These are phyloP conservation scores for Stercorarius parasiticus DNA, from an alignment of 2,113 vertebrate species.

Conservation along the genomic window DNA sequence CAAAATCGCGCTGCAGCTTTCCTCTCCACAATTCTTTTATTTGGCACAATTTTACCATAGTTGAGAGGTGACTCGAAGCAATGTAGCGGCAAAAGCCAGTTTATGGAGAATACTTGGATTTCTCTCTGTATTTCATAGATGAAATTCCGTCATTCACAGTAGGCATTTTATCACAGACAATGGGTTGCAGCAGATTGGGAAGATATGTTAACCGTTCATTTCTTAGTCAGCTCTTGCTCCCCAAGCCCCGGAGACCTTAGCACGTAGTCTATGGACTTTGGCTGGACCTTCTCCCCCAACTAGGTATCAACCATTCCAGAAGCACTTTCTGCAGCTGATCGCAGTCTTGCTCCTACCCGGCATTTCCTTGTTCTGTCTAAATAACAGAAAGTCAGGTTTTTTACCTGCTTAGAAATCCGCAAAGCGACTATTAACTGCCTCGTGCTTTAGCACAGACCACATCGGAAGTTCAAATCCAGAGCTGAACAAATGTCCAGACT, in stretches of 20 bases:
- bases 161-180: background rate
- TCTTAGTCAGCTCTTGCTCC: background rate
- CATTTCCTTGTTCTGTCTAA: background rate
- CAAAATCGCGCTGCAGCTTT: background rate
- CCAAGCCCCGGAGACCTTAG: background rate
- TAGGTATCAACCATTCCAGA: background rate
- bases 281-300: background rate
- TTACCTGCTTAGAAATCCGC: background rate
- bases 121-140: background rate
- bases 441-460: accelerated
- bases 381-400: background rate
- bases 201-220: background rate
- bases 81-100: background rate
- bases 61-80: background rate
- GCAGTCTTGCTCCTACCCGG: background rate
- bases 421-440: accelerated
- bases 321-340: background rate
- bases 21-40: no score
- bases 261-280: background rate
- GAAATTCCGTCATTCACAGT: accelerated
- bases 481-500: accelerated
- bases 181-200: background rate
- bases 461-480: accelerated
- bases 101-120: background rate
- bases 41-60: background rate